Evolutionary conservation across 2,113 vertebrate species (phyloP), one percentile per base, ranked within the genome.

Genomic region (Porphyrio hochstetteri): DNA sequence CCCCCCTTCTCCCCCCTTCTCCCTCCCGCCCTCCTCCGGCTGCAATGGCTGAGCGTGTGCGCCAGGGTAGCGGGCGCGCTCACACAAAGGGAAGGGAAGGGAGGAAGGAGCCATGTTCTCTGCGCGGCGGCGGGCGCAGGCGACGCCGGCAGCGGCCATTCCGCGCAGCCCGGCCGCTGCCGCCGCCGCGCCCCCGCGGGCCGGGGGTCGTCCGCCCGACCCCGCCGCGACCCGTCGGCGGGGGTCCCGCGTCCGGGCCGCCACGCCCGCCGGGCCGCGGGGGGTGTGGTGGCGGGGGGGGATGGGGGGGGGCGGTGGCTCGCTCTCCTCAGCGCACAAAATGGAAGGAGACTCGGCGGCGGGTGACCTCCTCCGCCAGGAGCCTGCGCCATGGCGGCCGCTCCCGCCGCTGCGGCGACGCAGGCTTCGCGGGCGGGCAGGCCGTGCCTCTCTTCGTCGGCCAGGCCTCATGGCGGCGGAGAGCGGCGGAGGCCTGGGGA

Each of bases 41-140:
- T 90, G 98, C 98, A 98, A 98, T 98, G 98, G 98, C 98, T 98
- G 98, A 97, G 98, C 97, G 83, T 91, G 91, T 93, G 96, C 96
- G 92, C 88, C 93, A 90, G 96, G 90, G 95, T 95, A 91, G 93
- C 91, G 84, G 95, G 93, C 93, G 85, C 95, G 61, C 95, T 92
- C 98, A 98, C 98, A 98, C 98, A 98, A 98, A 99, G 98, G 98
- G 98, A 98, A 99, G 98, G 98, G 98, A 98, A 98, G 98, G 98
- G 98, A 92, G 93, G 97, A 98, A 97, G 99, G 98, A 99, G 99
- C 99, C 99, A 99, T 99, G 98, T 99, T 99, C 98, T 98, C 98
- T 98, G 97, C 98, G 98, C 98, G 98, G 98, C 98, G 98, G 92
- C 94, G 61, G 48, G 93, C 95, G 95, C 61, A 36, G 61, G 68